Percentiles rank a stretch among this genome's conserved stretches.
Conservation (phyloP, 2,888 invertebrate species). For the Galerucella calmariensis region DNA sequence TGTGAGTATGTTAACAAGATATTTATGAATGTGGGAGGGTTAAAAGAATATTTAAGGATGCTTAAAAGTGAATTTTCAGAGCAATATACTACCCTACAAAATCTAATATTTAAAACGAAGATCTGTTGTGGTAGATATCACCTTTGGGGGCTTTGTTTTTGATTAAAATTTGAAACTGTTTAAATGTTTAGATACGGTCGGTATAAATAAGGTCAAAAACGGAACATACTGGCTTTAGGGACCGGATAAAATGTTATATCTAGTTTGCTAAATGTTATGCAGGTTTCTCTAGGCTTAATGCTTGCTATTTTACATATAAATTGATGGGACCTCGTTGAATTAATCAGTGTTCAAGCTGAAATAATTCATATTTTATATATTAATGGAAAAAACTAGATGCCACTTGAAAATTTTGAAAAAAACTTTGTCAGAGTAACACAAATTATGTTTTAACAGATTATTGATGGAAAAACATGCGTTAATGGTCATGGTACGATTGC, state of each 20-base stretch:
- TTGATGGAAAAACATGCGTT: too few relatives aligned
- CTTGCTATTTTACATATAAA: slow-evolving; percentile 20
- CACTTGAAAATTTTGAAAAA: too few relatives aligned
- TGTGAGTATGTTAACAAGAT: too few relatives aligned
- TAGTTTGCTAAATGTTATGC: slow-evolving; percentile 18
- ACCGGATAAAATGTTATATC: slow-evolving; percentile 24
- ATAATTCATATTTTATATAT: neutral
- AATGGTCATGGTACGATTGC: too few relatives aligned
- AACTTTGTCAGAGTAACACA: too few relatives aligned
- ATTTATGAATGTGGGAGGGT: too few relatives aligned
- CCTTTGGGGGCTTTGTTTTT: slow-evolving; percentile 18
- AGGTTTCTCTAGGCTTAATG: slow-evolving; percentile 1
- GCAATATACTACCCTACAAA: neutral
- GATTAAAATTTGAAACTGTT: slow-evolving; percentile 32
- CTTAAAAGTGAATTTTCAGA: too few relatives aligned
- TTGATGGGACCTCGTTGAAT: neutral
- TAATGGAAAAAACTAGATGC: too few relatives aligned
- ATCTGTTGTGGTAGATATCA: slow-evolving; percentile 18
- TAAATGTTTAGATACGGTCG: slow-evolving; percentile 22
- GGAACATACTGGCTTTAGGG: slow-evolving; percentile 9
- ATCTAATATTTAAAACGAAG: slow-evolving; percentile 9
- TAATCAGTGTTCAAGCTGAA: neutral
- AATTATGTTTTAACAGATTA: too few relatives aligned
- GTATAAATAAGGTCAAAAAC: slow-evolving; percentile 28
- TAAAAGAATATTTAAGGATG: too few relatives aligned